Evolutionary conservation across 2,888 invertebrate genomes (phyloP).

Genomic region (Metellina segmentata): DNA sequence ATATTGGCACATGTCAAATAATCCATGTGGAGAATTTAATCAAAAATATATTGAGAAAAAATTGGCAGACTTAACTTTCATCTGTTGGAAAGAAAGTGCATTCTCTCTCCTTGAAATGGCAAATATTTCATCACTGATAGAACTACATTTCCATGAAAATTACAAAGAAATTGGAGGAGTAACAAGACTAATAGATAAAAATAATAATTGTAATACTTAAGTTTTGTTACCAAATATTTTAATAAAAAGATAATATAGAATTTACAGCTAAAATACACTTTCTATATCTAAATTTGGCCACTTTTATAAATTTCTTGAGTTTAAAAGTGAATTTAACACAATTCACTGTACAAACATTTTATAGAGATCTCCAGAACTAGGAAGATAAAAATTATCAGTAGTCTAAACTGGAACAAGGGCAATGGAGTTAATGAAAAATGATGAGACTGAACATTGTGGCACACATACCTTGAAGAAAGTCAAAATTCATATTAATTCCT

Average conservation of each 20-base stretch:
- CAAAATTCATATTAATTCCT: constrained; percentile 21
- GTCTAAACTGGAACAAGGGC: background rate
- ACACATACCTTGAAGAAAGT: constrained; percentile 27
- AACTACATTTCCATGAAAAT: background rate
- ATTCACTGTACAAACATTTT: too few relatives aligned
- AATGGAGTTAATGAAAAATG: background rate
- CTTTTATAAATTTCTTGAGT: too few relatives aligned
- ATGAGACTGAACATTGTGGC: background rate
- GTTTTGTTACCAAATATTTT: background rate
- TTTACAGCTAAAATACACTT: too few relatives aligned
- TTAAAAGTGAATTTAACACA: too few relatives aligned
- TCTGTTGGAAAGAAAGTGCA: background rate
- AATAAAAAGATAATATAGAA: background rate
- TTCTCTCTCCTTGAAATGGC: background rate
- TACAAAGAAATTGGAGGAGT: background rate
- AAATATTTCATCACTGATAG: background rate
- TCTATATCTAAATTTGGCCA: too few relatives aligned
- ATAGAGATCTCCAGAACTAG: too few relatives aligned
- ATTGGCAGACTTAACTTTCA: background rate
- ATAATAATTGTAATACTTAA: too few relatives aligned
- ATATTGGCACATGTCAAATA: too few relatives aligned
- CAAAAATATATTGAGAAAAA: background rate
- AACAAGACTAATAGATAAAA: too few relatives aligned
- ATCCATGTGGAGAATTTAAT: too few relatives aligned
- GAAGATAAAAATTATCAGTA: too few relatives aligned